Evolutionary conservation across 2,113 vertebrate genomes (phyloP).

Genomic region (Anguilla japonica): DNA sequence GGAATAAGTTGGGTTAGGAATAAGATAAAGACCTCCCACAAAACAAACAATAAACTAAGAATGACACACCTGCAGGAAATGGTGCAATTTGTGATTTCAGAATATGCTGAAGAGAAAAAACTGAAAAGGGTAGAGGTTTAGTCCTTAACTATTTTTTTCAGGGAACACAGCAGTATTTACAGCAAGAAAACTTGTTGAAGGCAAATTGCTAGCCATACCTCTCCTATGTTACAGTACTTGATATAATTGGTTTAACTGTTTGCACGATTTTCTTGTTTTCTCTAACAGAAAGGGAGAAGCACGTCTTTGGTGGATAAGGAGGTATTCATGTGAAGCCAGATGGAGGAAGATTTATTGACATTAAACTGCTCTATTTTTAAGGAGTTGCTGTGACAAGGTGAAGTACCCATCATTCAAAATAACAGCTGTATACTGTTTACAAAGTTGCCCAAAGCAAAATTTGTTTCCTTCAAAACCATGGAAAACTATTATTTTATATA

Average conservation of each 20-base stretch:
- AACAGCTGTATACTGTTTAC: conserved; percentile 73
- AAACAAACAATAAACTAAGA: neutral
- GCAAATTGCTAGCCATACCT: conserved; percentile 44
- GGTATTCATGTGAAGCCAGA: conserved; percentile 70
- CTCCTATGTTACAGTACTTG: conserved; percentile 43
- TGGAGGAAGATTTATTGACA: conserved; percentile 77
- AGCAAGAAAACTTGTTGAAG: neutral
- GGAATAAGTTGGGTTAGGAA: neutral
- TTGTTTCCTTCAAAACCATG: conserved; percentile 68
- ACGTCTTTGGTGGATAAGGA: conserved; percentile 64
- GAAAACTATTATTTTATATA: conserved; percentile 49
- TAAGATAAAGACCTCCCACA: neutral
- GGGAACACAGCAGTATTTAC: neutral
- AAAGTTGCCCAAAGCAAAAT: conserved; percentile 71
- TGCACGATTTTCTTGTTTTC: conserved; percentile 45
- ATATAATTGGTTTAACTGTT: conserved; percentile 61
- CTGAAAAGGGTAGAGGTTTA: neutral
- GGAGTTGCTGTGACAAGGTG: conserved; percentile 77
- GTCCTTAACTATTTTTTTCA: neutral
- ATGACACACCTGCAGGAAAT: neutral
- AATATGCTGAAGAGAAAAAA: neutral
- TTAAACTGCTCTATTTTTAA: conserved; percentile 78
- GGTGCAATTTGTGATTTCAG: neutral
- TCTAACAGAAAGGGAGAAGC: conserved; percentile 49
- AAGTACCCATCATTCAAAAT: conserved; percentile 74